A percentile compares a stretch with the other conserved stretches of the same genome.
These are phyloP conservation scores for Cyclophora punctaria DNA, from an alignment of 2,888 invertebrate genomes.

Conservation along the genomic window DNA sequence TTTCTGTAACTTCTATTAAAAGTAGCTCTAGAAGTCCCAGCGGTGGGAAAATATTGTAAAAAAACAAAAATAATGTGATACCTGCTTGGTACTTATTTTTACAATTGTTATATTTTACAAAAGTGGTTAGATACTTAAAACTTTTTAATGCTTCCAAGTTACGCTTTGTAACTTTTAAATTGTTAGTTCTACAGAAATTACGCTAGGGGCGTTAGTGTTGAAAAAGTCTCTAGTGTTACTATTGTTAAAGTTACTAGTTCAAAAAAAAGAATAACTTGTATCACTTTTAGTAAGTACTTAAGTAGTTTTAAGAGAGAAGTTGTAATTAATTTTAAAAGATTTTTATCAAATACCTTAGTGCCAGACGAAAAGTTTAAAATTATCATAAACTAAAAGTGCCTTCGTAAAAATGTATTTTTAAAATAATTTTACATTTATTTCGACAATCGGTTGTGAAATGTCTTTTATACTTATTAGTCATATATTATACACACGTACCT, in stretches of 20 bases:
- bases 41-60: slow-evolving; percentile 37
- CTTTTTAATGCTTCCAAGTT: no score
- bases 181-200: no score
- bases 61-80: slow-evolving; percentile 8
- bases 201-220: no score
- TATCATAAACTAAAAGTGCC: no score
- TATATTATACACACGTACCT: background rate
- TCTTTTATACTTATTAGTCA: no score
- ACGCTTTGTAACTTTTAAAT: no score
- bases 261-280: no score
- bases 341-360: background rate
- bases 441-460: slow-evolving; percentile 40
- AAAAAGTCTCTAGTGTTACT: no score
- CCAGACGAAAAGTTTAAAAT: no score
- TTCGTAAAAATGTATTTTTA: no score
- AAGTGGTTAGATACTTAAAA: background rate
- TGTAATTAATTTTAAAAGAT: background rate
- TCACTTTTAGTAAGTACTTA: background rate
- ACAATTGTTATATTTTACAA: slow-evolving; percentile 10
- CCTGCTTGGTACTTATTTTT: slow-evolving; percentile 18
- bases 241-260: no score
- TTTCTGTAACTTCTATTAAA: slow-evolving; percentile 78
- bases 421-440: no score
- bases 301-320: background rate
- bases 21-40: slow-evolving; percentile 75